Percentiles rank a stretch among this genome's conserved stretches.
Evolutionary conservation across 2,797 vertebrate genomes (phyloP).

Genomic region (Denticeps clupeoides): DNA sequence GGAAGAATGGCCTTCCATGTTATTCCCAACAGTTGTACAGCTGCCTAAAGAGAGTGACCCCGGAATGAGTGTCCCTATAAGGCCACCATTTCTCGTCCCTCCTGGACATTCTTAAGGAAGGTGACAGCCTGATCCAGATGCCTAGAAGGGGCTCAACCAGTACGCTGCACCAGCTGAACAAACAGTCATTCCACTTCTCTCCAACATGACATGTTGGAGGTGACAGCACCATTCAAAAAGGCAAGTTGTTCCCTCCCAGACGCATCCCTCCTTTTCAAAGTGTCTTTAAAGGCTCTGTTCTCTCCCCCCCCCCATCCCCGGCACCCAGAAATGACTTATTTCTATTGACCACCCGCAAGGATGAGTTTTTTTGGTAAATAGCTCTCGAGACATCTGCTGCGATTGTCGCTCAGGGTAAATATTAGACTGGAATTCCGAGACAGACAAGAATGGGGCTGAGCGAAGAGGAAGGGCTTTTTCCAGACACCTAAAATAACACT

Average conservation of each 20-base stretch:
- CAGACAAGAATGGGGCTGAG: constrained; percentile 34
- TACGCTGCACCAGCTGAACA: constrained; percentile 55
- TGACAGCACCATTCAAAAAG: constrained; percentile 36
- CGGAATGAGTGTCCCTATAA: too few relatives aligned
- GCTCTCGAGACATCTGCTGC: constrained; percentile 15
- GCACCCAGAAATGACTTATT: background rate
- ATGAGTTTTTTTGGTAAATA: background rate
- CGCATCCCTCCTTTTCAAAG: background rate
- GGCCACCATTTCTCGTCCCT: background rate
- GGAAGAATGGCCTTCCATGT: too few relatives aligned
- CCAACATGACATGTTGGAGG: constrained; percentile 49
- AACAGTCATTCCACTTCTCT: constrained; percentile 52
- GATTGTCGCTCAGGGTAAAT: constrained; percentile 36
- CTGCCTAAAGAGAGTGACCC: too few relatives aligned
- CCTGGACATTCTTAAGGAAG: background rate
- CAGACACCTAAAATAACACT: constrained; percentile 59
- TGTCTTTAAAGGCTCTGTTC: background rate
- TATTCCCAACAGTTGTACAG: too few relatives aligned
- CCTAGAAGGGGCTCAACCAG: constrained; percentile 19
- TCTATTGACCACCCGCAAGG: constrained; percentile 12
- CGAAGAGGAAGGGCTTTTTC: constrained; percentile 39
- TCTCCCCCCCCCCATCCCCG: too few relatives aligned
- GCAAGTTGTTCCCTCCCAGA: constrained; percentile 12
- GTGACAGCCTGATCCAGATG: constrained; percentile 42
- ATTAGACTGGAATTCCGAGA: constrained; percentile 43